Conservation (phyloP, 2,797 vertebrate species). For the Clamator glandarius region DNA sequence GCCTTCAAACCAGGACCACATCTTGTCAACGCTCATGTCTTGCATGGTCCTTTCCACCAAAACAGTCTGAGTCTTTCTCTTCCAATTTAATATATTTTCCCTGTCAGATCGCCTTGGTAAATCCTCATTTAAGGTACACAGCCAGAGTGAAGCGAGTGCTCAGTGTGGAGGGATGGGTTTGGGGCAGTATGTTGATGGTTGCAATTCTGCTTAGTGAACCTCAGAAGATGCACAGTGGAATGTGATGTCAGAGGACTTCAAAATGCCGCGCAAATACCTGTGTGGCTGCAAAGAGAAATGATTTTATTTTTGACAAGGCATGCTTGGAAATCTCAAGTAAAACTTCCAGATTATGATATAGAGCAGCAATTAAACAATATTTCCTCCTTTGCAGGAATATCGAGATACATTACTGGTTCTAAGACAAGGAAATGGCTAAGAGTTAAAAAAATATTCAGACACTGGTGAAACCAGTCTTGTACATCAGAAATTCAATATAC, state of each 20-base stretch:
- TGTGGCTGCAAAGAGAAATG: background rate
- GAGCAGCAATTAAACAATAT: background rate
- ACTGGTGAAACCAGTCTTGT: background rate
- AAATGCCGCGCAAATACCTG: background rate
- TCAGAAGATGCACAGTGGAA: background rate
- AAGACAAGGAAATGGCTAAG: background rate
- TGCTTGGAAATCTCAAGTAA: background rate
- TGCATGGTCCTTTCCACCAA: background rate
- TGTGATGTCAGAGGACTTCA: background rate
- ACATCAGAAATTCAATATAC: background rate
- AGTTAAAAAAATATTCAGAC: background rate
- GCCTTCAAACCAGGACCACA: background rate
- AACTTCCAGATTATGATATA: background rate
- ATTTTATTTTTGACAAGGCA: background rate
- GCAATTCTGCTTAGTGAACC: background rate
- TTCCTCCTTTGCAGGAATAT: background rate
- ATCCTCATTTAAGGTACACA: background rate
- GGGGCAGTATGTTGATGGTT: rapidly evolving
- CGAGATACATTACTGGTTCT: background rate
- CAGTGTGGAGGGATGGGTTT: background rate
- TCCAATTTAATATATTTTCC: background rate
- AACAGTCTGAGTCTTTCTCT: background rate
- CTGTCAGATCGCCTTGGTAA: background rate
- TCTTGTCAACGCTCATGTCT: background rate
- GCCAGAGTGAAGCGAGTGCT: background rate